These are phyloP conservation scores for Urocyon cinereoargenteus DNA, from an alignment of 2,797 vertebrate species.

Conservation along the genomic window DNA sequence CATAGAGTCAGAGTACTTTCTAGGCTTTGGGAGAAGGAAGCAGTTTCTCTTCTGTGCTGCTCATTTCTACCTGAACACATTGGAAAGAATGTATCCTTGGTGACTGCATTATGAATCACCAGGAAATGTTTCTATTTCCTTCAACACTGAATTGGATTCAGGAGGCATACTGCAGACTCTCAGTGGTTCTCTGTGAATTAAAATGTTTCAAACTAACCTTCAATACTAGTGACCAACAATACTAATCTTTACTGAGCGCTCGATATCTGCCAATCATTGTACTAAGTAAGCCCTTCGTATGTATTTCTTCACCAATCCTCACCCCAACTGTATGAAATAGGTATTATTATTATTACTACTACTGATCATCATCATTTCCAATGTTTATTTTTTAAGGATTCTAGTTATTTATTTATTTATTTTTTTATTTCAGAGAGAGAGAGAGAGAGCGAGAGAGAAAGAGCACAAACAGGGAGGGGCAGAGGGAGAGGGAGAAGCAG, in stretches of 20 bases:
- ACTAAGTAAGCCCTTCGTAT: not conserved
- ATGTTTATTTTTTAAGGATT: not conserved
- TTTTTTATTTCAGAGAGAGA: too few relatives aligned
- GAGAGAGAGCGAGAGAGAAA: too few relatives aligned
- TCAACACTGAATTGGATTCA: not conserved
- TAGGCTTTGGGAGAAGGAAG: not conserved
- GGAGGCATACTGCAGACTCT: not conserved
- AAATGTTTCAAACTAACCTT: not conserved
- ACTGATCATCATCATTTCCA: not conserved
- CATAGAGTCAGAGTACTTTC: not conserved
- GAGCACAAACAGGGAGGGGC: too few relatives aligned
- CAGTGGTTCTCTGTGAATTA: not conserved
- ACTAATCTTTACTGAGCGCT: not conserved
- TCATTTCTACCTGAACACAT: not conserved
- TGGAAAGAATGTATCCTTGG: not conserved
- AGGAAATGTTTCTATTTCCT: conserved; percentile 3
- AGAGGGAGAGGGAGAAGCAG: too few relatives aligned
- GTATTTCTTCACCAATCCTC: not conserved
- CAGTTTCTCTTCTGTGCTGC: not conserved
- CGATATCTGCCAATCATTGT: not conserved
- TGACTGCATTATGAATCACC: not conserved
- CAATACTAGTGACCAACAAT: not conserved
- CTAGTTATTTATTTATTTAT: too few relatives aligned
- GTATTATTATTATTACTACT: not conserved
- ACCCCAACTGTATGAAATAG: not conserved